Evolutionary conservation across 1,140 invertebrate genomes (phyloP), one percentile per base, ranked within the genome.

Genomic region (Galendromus occidentalis): DNA sequence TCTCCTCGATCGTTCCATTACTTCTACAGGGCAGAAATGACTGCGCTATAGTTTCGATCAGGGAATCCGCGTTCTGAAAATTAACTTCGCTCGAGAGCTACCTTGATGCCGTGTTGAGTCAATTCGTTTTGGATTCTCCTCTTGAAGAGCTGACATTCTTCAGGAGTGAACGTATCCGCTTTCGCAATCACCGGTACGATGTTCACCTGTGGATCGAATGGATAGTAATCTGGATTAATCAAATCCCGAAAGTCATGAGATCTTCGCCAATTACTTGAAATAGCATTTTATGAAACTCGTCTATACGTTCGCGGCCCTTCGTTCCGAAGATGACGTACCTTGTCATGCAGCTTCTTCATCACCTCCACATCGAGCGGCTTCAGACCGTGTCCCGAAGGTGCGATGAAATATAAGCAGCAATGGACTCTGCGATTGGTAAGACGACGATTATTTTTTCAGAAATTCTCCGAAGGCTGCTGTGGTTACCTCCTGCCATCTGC

Each of bases 141-240:
- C 78, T 99, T 98, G 73, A 98, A 98, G 71, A 87, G 82, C 70
- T 82, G 80, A 75, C 93, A 89, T 77, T 99, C 96, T 72, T 97
- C 91, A 0, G 91, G 88, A 64, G 93, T 98, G 81, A 98, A 85
- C 4, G 94, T 98, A 74, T 99, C 96, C 17, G 95, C 92, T 79
- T 98, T 99, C 42, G 94, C 92, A 74, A 99, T 92, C 64, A 99
- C 85, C 64, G 96, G 96, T 74, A 99, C 91, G 71, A 99, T 93
- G 76, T 98, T 99, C 65, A 96, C 33, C 33, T 39, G 9, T 9
- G 33, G 33, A 6, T 4, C 33, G 73, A 14, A n/a, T n/a, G n/a
- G n/a, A n/a, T n/a, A n/a, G n/a, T n/a, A n/a, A n/a, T n/a, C n/a
- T n/a, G n/a, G n/a, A n/a, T n/a, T n/a, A n/a, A n/a, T n/a, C n/a